Evolutionary conservation across 2,888 invertebrate genomes (phyloP).

Genomic region (Chironomus tentans): DNA sequence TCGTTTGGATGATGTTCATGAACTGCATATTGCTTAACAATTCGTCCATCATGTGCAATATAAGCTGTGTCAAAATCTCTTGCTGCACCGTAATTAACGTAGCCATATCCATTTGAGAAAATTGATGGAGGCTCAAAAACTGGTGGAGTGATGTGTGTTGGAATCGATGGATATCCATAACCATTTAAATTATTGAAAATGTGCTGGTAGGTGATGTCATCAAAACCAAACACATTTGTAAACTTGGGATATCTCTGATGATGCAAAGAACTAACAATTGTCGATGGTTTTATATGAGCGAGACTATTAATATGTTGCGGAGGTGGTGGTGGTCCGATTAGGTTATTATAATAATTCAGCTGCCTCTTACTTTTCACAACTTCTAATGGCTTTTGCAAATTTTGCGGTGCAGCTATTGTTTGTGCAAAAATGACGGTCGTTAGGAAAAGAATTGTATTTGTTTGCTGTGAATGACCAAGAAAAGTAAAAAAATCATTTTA

Average conservation of each 20-base stretch:
- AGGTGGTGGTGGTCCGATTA: conserved; percentile 15
- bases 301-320: not conserved
- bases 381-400: not conserved
- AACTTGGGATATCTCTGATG: not conserved
- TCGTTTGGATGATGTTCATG: conserved; percentile 40
- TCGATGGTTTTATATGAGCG: not conserved
- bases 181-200: conserved; percentile 18
- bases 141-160: not conserved
- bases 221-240: conserved; percentile 12
- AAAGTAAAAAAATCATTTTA: too few species aligned
- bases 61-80: conserved; percentile 32
- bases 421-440: not conserved
- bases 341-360: not conserved
- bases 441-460: too few species aligned
- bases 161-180: not conserved
- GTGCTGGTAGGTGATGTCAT: conserved; percentile 1
- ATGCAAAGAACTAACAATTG: not conserved
- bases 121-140: not conserved
- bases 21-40: conserved; percentile 41
- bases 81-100: not conserved
- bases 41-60: conserved; percentile 35
- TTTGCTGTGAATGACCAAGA: too few species aligned
- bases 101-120: not conserved
- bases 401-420: not conserved
- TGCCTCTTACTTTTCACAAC: not conserved